These are phyloP conservation scores for chimpanzee (Pan troglodytes) DNA, from an alignment of 2,113 vertebrate genomes.

Conservation along the genomic window NHGRI_mPanTro3-v2.1_pri NC_072401.2:135030001-135030500, in stretches of 20 bases:
- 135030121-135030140: not conserved
- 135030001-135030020: not conserved
- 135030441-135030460: not conserved
- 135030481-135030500: not conserved
- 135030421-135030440: not conserved
- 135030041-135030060: not conserved
- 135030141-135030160: not conserved
- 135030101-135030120: not conserved
- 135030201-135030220: not conserved
- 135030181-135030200: not conserved
- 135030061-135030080: not conserved
- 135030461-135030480: not conserved
- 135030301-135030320: not conserved
- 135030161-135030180: not conserved
- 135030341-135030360: not conserved
- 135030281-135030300: accelerated
- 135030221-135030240: not conserved
- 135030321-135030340: not conserved
- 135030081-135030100: not conserved
- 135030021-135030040: not conserved
- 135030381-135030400: not conserved
- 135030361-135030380: not conserved
- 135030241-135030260: not conserved
- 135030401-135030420: not conserved
- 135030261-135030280: not conserved